Conservation (phyloP, 2,113 vertebrate genomes). For the Datnioides undecimradiatus region DNA sequence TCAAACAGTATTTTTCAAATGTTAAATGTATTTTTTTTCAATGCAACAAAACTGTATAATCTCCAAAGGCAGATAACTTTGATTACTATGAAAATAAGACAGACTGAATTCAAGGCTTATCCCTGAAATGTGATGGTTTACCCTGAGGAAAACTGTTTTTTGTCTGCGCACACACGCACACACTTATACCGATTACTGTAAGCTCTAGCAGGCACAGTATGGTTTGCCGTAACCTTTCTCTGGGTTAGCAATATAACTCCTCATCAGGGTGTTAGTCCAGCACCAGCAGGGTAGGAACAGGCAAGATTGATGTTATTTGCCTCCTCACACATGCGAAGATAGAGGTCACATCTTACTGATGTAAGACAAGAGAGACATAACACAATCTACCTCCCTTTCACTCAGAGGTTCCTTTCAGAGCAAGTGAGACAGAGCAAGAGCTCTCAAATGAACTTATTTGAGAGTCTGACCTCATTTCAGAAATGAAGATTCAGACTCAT, state of each 20-base stretch:
- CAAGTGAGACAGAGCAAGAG: not conserved
- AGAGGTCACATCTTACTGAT: constrained; percentile 61
- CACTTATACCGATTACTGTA: constrained; percentile 22
- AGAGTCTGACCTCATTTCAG: constrained; percentile 58
- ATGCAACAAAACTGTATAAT: no score
- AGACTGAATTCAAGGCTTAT: not conserved
- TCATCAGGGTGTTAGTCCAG: constrained; percentile 41
- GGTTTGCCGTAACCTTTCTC: constrained; percentile 19
- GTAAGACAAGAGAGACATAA: constrained; percentile 44
- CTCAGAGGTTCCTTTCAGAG: not conserved
- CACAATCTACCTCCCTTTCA: constrained; percentile 6
- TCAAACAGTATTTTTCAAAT: no score
- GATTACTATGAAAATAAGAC: no score
- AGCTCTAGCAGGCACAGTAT: constrained; percentile 15
- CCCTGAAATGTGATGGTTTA: not conserved
- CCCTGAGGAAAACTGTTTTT: not conserved
- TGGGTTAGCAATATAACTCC: constrained; percentile 43
- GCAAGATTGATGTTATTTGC: constrained; percentile 55
- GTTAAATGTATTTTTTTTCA: no score
- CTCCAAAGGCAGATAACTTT: no score
- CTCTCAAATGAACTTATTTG: constrained; percentile 40
- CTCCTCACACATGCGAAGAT: constrained; percentile 52
- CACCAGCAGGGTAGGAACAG: constrained; percentile 27
- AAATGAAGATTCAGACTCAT: constrained; percentile 51
- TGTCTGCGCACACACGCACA: constrained; percentile 1